Base-by-base conservation (phyloP, 2,113 vertebrate species). In the Nanorana parkeri region DNA sequence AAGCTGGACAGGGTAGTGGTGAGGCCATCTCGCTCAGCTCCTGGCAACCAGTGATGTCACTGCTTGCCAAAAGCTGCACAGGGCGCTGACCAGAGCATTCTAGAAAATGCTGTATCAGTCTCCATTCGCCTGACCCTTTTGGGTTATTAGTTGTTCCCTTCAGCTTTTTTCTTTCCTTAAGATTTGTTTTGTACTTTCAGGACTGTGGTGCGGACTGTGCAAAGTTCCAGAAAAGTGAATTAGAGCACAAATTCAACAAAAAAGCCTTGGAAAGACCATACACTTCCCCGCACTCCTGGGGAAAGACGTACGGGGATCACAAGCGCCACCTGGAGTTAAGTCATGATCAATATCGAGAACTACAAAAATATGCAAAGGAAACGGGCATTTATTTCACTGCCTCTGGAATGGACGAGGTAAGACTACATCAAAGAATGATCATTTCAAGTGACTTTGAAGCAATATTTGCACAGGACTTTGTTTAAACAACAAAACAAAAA, bases 351-450 rank as follows among this genome's bases (percentile, higher is more conserved):
- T 99, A 97, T 78, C 92, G 77, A 84, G 95, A 99, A 75, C 91
- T 99, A 32, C 93, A 98, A 90, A 93, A 90, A 19, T 98, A 95
- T 0, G 96, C 97, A 0, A 36, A 93, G 41, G 96, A 99, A 72
- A 84, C 97, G 1, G 97, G 94, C 51, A 98, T 99, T 87, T 97
- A 92, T 92, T 99, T 99, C 89, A 98, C 98, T 0, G 97, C 98
- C 17, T 99, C 98, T 0, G 98, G 97, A 47, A 99, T 99, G 98
- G 98, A 99, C 52, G 98, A 99, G 95, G 97, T 99, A 85, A 85
- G 88, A 69, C 2, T 68, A 41, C 4, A 26, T 19, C 17, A 0
- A 32, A 20, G 2, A 26, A 21, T 26, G 10, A 29, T 11, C 24
- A 26, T 20, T 6, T 8, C n/a, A 61, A 20, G 7, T 64, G 19